Percentiles rank a stretch among this genome's conserved stretches.
Conservation (phyloP, 2,113 vertebrate species). For the Microcebus ravelobensis region DNA sequence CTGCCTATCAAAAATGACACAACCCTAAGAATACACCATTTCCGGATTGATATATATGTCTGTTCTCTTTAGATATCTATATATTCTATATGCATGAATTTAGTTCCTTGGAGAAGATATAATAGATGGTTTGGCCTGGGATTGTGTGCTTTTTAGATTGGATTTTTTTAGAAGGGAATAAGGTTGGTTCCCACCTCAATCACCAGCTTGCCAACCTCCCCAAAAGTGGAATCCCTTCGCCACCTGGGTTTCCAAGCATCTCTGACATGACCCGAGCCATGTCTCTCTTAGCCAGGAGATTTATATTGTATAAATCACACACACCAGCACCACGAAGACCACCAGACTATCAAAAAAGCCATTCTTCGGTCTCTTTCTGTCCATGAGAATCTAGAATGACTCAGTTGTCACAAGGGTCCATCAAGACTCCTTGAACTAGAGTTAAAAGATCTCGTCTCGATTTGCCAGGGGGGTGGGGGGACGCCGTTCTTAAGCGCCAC, state of each 20-base stretch:
- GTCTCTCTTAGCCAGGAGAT: not conserved
- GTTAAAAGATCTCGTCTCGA: not conserved
- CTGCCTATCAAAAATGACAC: constrained; percentile 1
- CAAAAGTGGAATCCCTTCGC: not conserved
- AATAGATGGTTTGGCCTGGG: not conserved
- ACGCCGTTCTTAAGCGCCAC: not conserved
- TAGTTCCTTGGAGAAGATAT: not conserved
- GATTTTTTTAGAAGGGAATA: not conserved
- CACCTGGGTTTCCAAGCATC: not conserved
- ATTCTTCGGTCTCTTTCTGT: not conserved
- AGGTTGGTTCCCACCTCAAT: not conserved
- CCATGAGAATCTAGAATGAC: not conserved
- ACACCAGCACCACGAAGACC: not conserved
- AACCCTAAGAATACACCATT: not conserved
- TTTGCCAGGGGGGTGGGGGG: no score
- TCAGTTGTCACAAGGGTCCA: not conserved
- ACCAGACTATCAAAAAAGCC: not conserved
- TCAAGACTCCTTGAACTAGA: not conserved
- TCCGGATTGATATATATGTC: not conserved
- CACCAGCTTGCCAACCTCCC: not conserved
- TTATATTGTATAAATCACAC: not conserved
- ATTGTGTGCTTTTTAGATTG: not conserved
- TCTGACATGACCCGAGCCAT: not conserved
- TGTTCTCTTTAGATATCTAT: not conserved
- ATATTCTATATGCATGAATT: not conserved